phyloP scores from a whole-genome alignment of 30 jellyfish, hydroid and myxozoan species.

The Aurelia coerulea region DNA sequence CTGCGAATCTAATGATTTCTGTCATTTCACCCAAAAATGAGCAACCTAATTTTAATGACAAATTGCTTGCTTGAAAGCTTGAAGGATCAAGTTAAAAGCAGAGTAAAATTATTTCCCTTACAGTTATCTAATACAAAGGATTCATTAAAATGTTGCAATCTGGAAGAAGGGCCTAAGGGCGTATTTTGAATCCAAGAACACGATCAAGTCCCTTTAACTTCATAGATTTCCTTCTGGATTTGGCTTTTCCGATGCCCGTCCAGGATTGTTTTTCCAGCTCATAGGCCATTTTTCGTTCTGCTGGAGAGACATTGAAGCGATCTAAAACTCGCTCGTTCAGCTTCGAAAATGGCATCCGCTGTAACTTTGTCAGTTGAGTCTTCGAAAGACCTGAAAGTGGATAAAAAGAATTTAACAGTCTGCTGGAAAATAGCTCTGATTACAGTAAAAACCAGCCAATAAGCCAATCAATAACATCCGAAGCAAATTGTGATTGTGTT shows the following conservation, averaged over 20 bases:
- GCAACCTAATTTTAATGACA: no score
- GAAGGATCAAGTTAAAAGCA: no score
- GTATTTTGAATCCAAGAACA: constrained; percentile 17
- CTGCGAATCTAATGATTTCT: no score
- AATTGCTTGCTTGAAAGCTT: no score
- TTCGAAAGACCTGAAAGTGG: constrained; percentile 16
- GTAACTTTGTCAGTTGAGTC: constrained; percentile 1
- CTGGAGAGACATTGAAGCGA: constrained; percentile 6
- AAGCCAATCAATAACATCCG: no score
- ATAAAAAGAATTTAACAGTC: not conserved
- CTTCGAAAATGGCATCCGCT: constrained; percentile 29
- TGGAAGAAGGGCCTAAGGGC: not conserved
- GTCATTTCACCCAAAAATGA: no score
- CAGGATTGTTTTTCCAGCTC: constrained; percentile 23
- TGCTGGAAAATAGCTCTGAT: no score
- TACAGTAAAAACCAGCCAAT: no score
- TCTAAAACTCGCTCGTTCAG: constrained; percentile 1
- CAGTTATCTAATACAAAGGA: not conserved
- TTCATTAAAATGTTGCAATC: not conserved
- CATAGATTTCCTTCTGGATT: not conserved
- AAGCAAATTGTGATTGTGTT: no score
- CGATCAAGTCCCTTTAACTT: constrained; percentile 21
- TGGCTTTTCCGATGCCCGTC: not conserved
- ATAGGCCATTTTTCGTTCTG: constrained; percentile 19
- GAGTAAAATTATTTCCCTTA: not conserved